A percentile compares a stretch with the other conserved stretches of the same genome.
Evolutionary conservation across 1,140 invertebrate genomes (phyloP).

Genomic region (Cherax quadricarinatus): DNA sequence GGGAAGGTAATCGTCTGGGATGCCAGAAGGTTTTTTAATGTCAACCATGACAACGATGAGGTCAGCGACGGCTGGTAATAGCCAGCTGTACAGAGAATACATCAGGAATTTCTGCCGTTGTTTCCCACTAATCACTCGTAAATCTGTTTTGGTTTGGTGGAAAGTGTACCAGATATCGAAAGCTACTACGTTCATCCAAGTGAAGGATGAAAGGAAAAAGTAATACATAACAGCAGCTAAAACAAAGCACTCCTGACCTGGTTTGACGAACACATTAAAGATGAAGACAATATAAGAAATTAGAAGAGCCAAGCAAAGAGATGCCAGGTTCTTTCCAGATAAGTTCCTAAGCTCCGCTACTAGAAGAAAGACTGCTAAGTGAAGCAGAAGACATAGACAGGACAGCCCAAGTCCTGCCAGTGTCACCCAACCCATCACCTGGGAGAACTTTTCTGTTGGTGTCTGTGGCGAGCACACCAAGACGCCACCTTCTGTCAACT

Average conservation of each 20-base stretch:
- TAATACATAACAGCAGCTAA: slow-evolving; percentile 92
- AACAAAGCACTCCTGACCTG: slow-evolving; percentile 75
- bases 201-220: slow-evolving; percentile 94
- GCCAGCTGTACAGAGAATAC: slow-evolving; percentile 80
- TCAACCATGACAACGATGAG: slow-evolving; percentile 78
- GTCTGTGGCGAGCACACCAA: slow-evolving; percentile 74
- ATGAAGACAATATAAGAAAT: slow-evolving; percentile 79
- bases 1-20: slow-evolving; percentile 77
- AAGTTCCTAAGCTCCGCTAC: slow-evolving; percentile 79
- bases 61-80: slow-evolving; percentile 78
- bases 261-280: slow-evolving; percentile 75
- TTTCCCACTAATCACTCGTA: slow-evolving; percentile 77
- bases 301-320: slow-evolving; percentile 78
- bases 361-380: slow-evolving; percentile 77
- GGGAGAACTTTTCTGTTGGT: slow-evolving; percentile 77
- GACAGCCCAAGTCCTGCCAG: slow-evolving; percentile 78
- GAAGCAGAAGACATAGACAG: slow-evolving; percentile 78
- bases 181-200: slow-evolving; percentile 97
- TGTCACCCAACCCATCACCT: slow-evolving; percentile 78
- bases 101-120: slow-evolving; percentile 77
- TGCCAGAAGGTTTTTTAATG: slow-evolving; percentile 74
- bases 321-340: slow-evolving; percentile 79
- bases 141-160: slow-evolving; percentile 78
- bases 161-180: slow-evolving; percentile 89
- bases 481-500: slow-evolving; percentile 73